Conservation (phyloP, 1,140 invertebrate species). For the Vanessa atalanta region DNA sequence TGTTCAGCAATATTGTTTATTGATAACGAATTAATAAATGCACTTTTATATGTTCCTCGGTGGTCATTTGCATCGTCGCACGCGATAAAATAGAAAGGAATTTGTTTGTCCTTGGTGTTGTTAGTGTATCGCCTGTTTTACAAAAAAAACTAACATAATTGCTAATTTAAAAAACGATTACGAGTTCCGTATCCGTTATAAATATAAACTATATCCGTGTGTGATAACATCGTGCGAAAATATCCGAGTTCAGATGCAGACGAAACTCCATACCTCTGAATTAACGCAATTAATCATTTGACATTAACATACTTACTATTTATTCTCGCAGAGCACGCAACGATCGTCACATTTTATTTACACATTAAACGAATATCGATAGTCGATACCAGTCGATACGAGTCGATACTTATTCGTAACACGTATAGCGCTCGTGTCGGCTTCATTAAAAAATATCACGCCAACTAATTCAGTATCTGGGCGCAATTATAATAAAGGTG, state of each 20-base stretch:
- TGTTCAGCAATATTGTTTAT: background rate
- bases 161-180: too few relatives aligned
- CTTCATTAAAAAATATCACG: conserved; percentile 7
- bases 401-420: conserved; percentile 4
- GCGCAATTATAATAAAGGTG: conserved; percentile 42
- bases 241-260: too few relatives aligned
- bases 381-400: background rate
- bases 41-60: background rate
- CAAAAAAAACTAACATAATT: too few relatives aligned
- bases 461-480: conserved; percentile 39
- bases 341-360: conserved; percentile 2
- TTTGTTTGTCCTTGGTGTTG: background rate
- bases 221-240: too few relatives aligned
- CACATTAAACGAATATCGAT: background rate
- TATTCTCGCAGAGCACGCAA: conserved; percentile 3
- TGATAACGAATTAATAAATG: conserved; percentile 2
- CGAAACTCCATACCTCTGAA: background rate
- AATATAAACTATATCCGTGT: too few relatives aligned
- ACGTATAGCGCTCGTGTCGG: conserved; percentile 5
- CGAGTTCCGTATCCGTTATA: too few relatives aligned
- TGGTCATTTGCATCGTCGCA: conserved; percentile 20
- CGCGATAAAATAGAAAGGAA: conserved; percentile 11
- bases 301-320: conserved; percentile 13
- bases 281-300: conserved; percentile 2
- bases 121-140: background rate